phyloP scores from a whole-genome alignment of 2,888 invertebrate species.

The Thereva nobilitata region DNA sequence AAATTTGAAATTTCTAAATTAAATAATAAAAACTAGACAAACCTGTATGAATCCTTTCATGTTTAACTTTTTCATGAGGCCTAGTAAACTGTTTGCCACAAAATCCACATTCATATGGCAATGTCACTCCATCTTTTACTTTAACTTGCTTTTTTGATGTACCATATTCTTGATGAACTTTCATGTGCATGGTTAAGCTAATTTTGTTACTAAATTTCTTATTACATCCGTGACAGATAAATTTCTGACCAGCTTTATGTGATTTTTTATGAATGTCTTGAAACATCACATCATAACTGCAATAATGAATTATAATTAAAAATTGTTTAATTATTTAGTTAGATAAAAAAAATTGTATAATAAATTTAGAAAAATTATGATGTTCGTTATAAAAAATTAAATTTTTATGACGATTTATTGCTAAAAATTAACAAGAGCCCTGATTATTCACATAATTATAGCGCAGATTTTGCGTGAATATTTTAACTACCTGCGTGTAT shows the following conservation, averaged over 20 bases:
- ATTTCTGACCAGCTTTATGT: constrained; percentile 64
- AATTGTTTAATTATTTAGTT: constrained; percentile 18
- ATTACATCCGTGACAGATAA: constrained; percentile 71
- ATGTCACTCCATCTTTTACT: constrained; percentile 45
- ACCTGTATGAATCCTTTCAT: constrained; percentile 81
- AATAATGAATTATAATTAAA: constrained; percentile 9
- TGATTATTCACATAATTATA: no score
- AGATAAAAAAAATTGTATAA: constrained; percentile 50
- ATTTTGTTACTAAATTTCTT: constrained; percentile 69
- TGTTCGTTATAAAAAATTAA: no score
- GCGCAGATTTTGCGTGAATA: no score
- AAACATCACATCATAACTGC: constrained; percentile 58
- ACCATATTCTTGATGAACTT: constrained; percentile 62
- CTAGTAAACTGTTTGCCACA: constrained; percentile 72
- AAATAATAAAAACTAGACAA: constrained; percentile 4
- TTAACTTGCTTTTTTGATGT: constrained; percentile 19
- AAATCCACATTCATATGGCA: constrained; percentile 71
- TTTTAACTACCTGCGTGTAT: no score
- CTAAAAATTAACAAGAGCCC: no score
- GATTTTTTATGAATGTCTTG: constrained; percentile 69
- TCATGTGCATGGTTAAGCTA: constrained; percentile 74
- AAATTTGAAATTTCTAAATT: no score
- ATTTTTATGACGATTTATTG: no score
- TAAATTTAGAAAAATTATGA: no score
- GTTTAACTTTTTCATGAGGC: constrained; percentile 82